phyloP scores from a whole-genome alignment of 2,113 vertebrate genomes.

The Macaca mulatta region DNA sequence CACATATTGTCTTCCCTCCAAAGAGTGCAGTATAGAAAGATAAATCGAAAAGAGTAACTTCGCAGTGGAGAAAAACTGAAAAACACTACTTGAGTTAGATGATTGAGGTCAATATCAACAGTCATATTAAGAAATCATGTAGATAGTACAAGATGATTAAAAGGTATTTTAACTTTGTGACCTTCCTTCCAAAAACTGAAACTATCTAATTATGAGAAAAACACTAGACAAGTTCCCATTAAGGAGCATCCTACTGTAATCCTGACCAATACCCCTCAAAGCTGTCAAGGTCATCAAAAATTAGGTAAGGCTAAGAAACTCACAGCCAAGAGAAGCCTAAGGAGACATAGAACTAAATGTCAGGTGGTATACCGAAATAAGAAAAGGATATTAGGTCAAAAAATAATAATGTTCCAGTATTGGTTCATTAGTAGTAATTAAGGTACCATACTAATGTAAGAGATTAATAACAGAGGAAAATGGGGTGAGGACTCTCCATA shows the following conservation, averaged over 20 bases:
- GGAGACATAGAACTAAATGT: neutral
- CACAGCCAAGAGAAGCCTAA: neutral
- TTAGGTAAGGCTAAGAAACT: neutral
- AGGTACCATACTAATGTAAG: neutral
- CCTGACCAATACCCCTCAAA: neutral
- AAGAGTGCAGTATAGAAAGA: neutral
- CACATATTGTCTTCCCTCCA: neutral
- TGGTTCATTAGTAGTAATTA: neutral
- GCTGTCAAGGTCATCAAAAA: neutral
- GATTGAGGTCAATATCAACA: neutral
- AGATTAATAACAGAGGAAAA: neutral
- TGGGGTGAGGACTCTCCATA: neutral
- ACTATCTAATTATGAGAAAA: neutral
- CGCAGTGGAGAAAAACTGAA: neutral
- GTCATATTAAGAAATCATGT: neutral
- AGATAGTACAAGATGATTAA: neutral
- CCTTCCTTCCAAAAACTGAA: neutral
- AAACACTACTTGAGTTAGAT: neutral
- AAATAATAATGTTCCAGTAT: neutral
- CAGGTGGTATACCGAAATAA: neutral
- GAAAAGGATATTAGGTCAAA: neutral
- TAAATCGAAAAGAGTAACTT: neutral
- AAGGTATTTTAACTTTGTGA: neutral
- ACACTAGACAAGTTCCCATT: neutral
- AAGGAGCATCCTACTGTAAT: neutral